Evolutionary conservation across 2,797 vertebrate species (phyloP).

Genomic region (Anomalospiza imberbis): DNA sequence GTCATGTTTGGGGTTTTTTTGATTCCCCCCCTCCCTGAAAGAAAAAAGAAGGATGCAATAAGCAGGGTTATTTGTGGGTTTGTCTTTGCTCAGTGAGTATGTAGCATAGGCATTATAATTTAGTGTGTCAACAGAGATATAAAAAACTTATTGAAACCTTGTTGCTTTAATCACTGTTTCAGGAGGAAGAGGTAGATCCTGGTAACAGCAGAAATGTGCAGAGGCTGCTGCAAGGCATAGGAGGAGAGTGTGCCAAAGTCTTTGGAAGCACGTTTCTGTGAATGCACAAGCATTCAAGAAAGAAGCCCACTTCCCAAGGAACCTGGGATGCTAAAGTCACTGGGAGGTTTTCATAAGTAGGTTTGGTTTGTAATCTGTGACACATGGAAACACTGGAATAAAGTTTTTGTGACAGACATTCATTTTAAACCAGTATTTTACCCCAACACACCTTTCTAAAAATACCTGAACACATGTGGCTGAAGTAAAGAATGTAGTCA

Average conservation of each 20-base stretch:
- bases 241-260: background rate
- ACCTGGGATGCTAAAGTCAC: background rate
- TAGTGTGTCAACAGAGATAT: background rate
- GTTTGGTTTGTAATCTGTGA: background rate
- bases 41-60: background rate
- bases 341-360: background rate
- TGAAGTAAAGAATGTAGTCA: background rate
- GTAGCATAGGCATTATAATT: background rate
- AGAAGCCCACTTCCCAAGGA: background rate
- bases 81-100: background rate
- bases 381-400: background rate
- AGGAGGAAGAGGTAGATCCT: background rate
- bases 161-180: background rate
- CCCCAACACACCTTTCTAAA: background rate
- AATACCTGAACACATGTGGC: background rate
- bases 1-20: background rate
- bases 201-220: background rate
- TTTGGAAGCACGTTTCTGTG: background rate
- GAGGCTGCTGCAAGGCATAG: background rate
- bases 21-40: background rate
- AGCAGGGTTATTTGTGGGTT: background rate
- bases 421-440: background rate
- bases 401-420: background rate
- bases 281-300: background rate
- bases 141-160: background rate